Base-by-base conservation (phyloP, 1,140 invertebrate genomes). In the Thaumatotibia leucotreta region DNA sequence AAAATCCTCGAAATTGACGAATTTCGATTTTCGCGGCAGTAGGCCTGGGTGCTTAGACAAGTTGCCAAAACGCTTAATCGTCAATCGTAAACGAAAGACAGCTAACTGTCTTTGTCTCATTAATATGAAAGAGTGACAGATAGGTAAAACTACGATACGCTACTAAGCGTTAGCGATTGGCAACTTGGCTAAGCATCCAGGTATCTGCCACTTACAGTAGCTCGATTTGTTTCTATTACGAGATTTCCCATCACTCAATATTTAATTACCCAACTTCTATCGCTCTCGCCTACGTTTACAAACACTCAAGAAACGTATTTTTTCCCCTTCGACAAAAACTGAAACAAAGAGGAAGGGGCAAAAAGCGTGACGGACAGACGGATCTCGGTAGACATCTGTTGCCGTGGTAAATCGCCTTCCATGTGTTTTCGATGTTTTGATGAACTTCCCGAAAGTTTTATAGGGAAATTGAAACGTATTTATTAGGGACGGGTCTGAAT, bases 281-380 rank as follows among this genome's bases (percentile, higher is more conserved):
- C 67, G 64, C 27, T 72, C 35, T 17, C 29, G 58, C 63, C 67
- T 68, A 75, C 70, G 73, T 77, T 82, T 77, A 82, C 77, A 80
- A 79, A 80, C 72, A 74, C 39, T 72, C 74, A 66, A 66, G 69
- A 83, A 82, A 76, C 67, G 39, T 69, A 64, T 62, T 67, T 80
- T 84, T 86, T 76, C 79, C 77, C 70, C 64, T 79, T 80, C 67
- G 73, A 80, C 77, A 86, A 84, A 88, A 86, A 88, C 75, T 78
- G 80, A 85, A 82, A 88, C 83, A 87, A 88, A 86, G 84, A 86
- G 82, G 86, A 87, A 84, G 79, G 73, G 70, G 69, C 83, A 88
- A 88, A 90, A 86, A 90, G 76, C 86, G 82, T 90, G 84, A 89
- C 88, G 72, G 77, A 77, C 79, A 76, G 76, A 79, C 78, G 76